Percentiles rank a stretch among this genome's conserved stretches.
Conservation (phyloP, 2,113 vertebrate species). For the Mobula birostris region DNA sequence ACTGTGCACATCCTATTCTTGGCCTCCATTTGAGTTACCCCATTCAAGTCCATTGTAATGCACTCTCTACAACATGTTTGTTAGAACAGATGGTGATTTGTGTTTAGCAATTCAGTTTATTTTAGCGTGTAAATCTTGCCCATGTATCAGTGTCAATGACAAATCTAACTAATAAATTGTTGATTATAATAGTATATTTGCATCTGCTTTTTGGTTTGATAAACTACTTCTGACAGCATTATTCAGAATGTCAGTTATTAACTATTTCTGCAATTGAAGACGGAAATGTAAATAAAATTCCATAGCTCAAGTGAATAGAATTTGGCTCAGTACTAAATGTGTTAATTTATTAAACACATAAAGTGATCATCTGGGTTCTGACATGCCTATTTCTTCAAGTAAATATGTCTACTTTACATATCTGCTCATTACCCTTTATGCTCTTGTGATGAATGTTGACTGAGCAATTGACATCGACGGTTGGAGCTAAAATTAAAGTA, state of each 20-base stretch:
- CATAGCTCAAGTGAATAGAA: neutral
- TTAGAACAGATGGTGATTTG: neutral
- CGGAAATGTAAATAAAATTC: neutral
- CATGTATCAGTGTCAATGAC: neutral
- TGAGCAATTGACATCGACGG: neutral
- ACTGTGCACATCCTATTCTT: neutral
- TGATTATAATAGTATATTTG: neutral
- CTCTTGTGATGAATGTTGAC: neutral
- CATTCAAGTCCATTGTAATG: neutral
- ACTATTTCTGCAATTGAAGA: neutral
- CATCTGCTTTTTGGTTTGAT: neutral
- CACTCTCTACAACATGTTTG: no score
- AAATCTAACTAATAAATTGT: neutral
- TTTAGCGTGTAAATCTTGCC: neutral
- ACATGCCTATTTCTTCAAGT: slow-evolving; percentile 16
- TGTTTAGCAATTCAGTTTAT: neutral
- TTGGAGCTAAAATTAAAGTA: slow-evolving; percentile 15
- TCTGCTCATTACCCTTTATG: neutral
- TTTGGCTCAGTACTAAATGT: neutral
- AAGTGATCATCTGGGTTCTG: neutral
- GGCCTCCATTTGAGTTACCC: neutral
- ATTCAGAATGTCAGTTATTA: neutral
- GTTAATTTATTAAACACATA: neutral
- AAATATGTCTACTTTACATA: slow-evolving; percentile 29
- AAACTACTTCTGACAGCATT: neutral